A percentile compares a stretch with the other conserved stretches of the same genome.
phyloP scores from a whole-genome alignment of 2,888 invertebrate species.

The Troglohyphantes excavatus region DNA sequence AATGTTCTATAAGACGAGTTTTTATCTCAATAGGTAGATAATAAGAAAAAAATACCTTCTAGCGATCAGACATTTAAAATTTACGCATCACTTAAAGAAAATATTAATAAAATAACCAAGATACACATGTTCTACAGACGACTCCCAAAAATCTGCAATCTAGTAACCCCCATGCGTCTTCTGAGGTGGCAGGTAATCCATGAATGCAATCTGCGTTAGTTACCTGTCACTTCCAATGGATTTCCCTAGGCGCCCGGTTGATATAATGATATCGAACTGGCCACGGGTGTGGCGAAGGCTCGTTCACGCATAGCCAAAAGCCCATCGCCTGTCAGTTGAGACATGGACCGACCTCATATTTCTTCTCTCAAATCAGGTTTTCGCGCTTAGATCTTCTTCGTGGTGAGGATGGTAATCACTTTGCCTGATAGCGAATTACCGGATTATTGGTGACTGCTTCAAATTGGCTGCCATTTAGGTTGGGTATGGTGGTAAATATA shows the following conservation, averaged over 20 bases:
- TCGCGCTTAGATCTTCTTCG: slow-evolving; percentile 24
- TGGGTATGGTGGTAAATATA: neutral
- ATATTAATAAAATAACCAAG: no score
- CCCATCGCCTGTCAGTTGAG: slow-evolving; percentile 56
- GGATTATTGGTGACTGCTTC: slow-evolving; percentile 30
- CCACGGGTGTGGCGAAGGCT: slow-evolving; percentile 38
- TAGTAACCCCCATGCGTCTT: slow-evolving; percentile 32
- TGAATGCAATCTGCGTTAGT: slow-evolving; percentile 64
- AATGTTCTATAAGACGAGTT: no score
- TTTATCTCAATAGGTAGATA: no score
- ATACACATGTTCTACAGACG: no score
- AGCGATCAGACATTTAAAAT: no score
- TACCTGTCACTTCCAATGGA: slow-evolving; percentile 74
- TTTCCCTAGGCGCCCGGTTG: slow-evolving; percentile 65
- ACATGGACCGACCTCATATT: slow-evolving; percentile 44
- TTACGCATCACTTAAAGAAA: no score
- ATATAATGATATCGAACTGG: slow-evolving; percentile 69
- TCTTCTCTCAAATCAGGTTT: slow-evolving; percentile 60
- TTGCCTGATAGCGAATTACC: slow-evolving; percentile 59
- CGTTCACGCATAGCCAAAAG: slow-evolving; percentile 58
- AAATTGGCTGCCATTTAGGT: slow-evolving; percentile 47
- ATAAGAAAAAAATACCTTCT: no score
- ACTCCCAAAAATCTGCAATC: slow-evolving; percentile 65
- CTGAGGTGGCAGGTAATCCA: slow-evolving; percentile 47
- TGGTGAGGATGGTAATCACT: slow-evolving; percentile 47